phyloP scores from a whole-genome alignment of 2,113 vertebrate species.

The Malaclemys terrapin region DNA sequence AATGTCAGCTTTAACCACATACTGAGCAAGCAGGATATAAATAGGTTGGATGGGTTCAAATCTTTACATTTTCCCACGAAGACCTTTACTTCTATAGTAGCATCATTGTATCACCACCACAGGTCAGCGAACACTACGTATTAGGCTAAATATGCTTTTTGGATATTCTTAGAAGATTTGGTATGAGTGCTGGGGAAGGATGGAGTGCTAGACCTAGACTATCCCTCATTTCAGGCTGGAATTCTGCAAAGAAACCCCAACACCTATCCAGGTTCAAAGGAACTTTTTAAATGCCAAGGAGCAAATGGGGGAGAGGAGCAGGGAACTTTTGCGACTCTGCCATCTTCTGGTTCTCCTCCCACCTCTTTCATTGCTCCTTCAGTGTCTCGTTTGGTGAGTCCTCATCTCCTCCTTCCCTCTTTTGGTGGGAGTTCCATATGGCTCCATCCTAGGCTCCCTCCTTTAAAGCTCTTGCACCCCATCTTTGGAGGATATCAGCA shows the following conservation, averaged over 20 bases:
- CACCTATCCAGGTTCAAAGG: background rate
- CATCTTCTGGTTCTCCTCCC: background rate
- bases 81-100: background rate
- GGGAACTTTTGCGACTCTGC: too few relatives aligned
- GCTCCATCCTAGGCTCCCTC: background rate
- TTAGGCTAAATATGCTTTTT: background rate
- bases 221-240: background rate
- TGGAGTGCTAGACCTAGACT: background rate
- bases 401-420: background rate
- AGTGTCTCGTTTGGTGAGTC: background rate
- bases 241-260: background rate
- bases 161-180: background rate
- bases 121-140: background rate
- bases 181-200: background rate
- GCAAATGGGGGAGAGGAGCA: background rate
- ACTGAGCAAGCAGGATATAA: background rate
- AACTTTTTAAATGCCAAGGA: background rate
- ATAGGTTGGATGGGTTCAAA: background rate
- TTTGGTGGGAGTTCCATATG: background rate
- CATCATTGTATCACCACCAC: background rate
- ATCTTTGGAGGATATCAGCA: fast-evolving
- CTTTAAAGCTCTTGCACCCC: background rate
- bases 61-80: background rate
- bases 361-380: too few relatives aligned
- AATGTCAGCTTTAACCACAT: background rate